Conservation (phyloP, 64 coral and sea anemone species). For the Anthopleura sola region DNA sequence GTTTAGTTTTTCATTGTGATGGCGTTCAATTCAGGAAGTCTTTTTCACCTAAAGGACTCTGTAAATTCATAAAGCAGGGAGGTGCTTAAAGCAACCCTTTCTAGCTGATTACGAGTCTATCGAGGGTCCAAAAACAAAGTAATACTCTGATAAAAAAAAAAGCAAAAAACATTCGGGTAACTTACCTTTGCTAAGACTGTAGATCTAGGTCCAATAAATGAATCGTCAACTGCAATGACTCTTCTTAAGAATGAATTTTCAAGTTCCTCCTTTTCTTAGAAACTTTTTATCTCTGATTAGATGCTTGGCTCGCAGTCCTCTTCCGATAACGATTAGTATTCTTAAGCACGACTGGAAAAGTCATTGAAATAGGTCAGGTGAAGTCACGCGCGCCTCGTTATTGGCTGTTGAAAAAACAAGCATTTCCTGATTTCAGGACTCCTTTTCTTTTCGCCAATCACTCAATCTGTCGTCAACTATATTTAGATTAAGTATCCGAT, state of each 20-base stretch:
- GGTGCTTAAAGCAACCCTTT: neutral
- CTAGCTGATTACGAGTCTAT: neutral
- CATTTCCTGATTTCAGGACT: neutral
- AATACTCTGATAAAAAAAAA: neutral
- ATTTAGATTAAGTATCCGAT: too few species aligned
- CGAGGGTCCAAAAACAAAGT: neutral
- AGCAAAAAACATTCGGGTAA: neutral
- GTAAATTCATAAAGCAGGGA: too few species aligned
- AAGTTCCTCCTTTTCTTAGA: neutral
- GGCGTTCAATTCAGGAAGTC: neutral
- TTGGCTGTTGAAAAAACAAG: constrained; percentile 1
- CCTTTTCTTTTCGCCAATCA: neutral
- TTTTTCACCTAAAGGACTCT: neutral
- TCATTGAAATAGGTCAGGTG: neutral
- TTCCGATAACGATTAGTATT: neutral
- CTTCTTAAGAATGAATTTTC: neutral
- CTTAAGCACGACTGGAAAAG: neutral
- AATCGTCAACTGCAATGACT: neutral
- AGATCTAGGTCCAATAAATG: neutral
- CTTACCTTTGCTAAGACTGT: neutral
- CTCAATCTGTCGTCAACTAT: neutral
- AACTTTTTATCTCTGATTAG: neutral
- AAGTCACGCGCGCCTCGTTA: neutral
- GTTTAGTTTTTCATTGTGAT: neutral
- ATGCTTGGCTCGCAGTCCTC: neutral